Evolutionary conservation across 2,113 vertebrate genomes (phyloP).

Genomic region (Morone chrysops): DNA sequence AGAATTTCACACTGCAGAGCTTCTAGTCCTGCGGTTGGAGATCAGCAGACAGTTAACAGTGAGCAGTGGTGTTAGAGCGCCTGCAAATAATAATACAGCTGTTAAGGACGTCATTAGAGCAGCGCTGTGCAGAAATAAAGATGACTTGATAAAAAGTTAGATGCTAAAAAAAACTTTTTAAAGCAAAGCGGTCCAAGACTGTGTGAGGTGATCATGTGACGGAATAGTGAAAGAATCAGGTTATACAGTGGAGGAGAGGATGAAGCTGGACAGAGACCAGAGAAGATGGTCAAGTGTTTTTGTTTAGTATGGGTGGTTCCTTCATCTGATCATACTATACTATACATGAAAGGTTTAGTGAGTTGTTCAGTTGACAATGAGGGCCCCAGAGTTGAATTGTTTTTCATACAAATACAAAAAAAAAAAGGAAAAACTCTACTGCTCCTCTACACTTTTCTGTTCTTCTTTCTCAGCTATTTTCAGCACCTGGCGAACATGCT

Average conservation of each 20-base stretch:
- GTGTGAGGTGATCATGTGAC: neutral
- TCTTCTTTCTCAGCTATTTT: neutral
- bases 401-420: neutral
- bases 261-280: neutral
- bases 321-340: neutral
- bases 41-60: too few relatives aligned
- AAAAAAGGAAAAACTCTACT: neutral
- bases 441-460: neutral
- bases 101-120: too few relatives aligned
- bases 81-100: too few relatives aligned
- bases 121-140: too few relatives aligned
- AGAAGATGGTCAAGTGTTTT: too few relatives aligned
- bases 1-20: too few relatives aligned
- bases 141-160: too few relatives aligned
- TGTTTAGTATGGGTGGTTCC: neutral
- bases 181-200: neutral
- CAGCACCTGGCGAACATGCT: neutral
- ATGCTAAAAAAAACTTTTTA: too few relatives aligned
- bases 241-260: neutral
- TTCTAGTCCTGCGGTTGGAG: too few relatives aligned
- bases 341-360: neutral
- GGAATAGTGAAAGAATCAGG: neutral
- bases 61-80: too few relatives aligned
- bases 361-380: neutral
- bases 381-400: neutral